These are phyloP conservation scores for Lophotriccus pileatus DNA, from an alignment of 2,797 vertebrate genomes.

Conservation along the genomic window DNA sequence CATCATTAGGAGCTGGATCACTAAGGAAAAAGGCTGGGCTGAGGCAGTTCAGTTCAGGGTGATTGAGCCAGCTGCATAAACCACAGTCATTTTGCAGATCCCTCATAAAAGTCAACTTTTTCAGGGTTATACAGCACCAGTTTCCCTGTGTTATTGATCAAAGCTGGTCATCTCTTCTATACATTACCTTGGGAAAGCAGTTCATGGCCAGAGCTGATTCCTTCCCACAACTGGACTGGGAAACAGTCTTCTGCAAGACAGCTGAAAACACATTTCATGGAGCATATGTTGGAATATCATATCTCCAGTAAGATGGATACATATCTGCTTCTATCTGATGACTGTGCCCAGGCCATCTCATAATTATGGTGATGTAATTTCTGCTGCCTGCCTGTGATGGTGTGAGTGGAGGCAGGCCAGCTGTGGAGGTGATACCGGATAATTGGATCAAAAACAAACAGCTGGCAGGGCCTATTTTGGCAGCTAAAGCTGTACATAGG, in stretches of 20 bases:
- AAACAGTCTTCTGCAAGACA: not conserved
- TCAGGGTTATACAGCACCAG: not conserved
- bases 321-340: not conserved
- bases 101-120: not conserved
- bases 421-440: accelerated
- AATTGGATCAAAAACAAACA: not conserved
- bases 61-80: not conserved
- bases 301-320: not conserved
- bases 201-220: not conserved
- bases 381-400: not conserved
- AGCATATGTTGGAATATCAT: not conserved
- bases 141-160: not conserved
- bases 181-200: not conserved
- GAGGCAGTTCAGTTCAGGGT: not conserved
- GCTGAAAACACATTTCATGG: not conserved
- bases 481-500: not conserved
- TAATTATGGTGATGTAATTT: not conserved
- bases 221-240: not conserved
- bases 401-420: not conserved
- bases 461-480: not conserved
- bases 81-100: not conserved
- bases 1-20: not conserved
- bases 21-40: not conserved
- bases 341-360: not conserved
- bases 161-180: not conserved